Percentiles rank a stretch among this genome's conserved stretches.
These are phyloP conservation scores for Druon quercuslanigerum DNA, from an alignment of 1,140 invertebrate species.

Conservation along the genomic window DNA sequence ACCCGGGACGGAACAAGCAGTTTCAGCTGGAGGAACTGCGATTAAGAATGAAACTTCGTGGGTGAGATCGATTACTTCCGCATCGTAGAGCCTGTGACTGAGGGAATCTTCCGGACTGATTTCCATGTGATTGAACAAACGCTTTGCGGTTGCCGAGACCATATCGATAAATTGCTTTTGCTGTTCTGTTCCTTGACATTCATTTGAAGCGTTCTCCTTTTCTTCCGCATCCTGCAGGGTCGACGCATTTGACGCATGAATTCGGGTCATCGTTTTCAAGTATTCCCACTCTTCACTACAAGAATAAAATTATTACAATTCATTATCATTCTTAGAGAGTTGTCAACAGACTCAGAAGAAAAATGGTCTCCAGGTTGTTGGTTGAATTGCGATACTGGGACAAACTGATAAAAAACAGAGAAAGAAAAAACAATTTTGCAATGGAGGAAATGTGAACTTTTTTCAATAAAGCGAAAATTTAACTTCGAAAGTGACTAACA, in stretches of 20 bases:
- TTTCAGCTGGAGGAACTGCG: slow-evolving; percentile 91
- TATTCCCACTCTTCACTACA: slow-evolving; percentile 93
- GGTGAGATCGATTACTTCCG: slow-evolving; percentile 93
- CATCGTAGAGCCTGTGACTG: slow-evolving; percentile 89
- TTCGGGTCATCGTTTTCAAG: slow-evolving; percentile 78
- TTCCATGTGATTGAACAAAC: slow-evolving; percentile 88
- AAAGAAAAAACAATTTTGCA: no score
- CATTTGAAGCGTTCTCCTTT: slow-evolving; percentile 74
- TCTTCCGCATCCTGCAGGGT: slow-evolving; percentile 66
- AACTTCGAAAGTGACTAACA: no score
- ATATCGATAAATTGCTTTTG: slow-evolving; percentile 87
- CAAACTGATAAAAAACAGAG: no score
- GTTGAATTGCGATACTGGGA: no score
- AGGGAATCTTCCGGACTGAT: slow-evolving; percentile 81
- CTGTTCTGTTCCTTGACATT: slow-evolving; percentile 80
- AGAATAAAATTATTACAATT: slow-evolving; percentile 31
- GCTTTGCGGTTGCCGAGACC: slow-evolving; percentile 82
- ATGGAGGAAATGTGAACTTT: no score
- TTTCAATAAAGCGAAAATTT: no score
- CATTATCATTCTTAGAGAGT: neutral
- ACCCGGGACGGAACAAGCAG: slow-evolving; percentile 92
- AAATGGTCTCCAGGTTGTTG: no score
- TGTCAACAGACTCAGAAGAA: no score
- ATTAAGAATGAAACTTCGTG: slow-evolving; percentile 92
- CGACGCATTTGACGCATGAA: slow-evolving; percentile 59